Conservation (phyloP, 1,140 invertebrate genomes). For the Eufriesea mexicana region DNA sequence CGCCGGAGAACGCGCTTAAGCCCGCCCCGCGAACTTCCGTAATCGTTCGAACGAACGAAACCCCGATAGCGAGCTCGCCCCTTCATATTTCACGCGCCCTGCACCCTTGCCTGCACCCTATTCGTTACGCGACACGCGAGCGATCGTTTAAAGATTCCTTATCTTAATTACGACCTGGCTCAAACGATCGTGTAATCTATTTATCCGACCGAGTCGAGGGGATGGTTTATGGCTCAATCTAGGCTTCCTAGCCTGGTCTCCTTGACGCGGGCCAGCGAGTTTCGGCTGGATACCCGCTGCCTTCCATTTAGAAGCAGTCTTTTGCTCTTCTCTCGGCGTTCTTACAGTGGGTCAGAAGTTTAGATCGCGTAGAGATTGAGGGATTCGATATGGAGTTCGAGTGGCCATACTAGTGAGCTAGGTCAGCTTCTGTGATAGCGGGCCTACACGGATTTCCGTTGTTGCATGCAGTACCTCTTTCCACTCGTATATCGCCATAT, state of each 20-base stretch:
- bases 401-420: too few relatives aligned
- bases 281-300: too few relatives aligned
- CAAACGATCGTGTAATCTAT: slow-evolving; percentile 26
- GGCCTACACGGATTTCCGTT: too few relatives aligned
- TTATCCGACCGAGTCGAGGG: background rate
- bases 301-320: too few relatives aligned
- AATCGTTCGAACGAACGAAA: slow-evolving; percentile 9
- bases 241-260: background rate
- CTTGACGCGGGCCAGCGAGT: too few relatives aligned
- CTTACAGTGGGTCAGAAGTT: too few relatives aligned
- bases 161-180: background rate
- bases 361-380: too few relatives aligned
- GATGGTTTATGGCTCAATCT: background rate
- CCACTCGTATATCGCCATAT: too few relatives aligned
- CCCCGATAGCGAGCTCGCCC: background rate
- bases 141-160: slow-evolving; percentile 18
- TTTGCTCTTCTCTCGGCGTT: too few relatives aligned
- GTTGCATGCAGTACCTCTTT: too few relatives aligned
- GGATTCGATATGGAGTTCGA: too few relatives aligned
- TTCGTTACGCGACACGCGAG: background rate
- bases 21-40: background rate
- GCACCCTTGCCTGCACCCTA: background rate
- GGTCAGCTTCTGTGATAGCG: too few relatives aligned
- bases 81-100: background rate
- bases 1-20: background rate